Percentiles rank a stretch among this genome's conserved stretches.
These are phyloP conservation scores for Larimichthys polyactis DNA, from an alignment of 2,113 vertebrate species.

Conservation along the genomic window DNA sequence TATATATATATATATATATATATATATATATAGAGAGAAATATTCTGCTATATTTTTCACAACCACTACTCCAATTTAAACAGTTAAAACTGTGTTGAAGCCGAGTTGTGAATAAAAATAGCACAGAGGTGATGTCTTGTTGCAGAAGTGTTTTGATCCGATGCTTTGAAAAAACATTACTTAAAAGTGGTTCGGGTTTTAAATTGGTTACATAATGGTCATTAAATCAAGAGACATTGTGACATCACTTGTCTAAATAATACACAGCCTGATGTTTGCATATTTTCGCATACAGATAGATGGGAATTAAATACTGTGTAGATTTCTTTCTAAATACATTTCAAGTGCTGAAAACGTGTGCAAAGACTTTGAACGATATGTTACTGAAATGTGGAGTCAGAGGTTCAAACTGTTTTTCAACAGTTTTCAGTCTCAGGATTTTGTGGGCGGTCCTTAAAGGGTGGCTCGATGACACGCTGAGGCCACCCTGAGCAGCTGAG, in stretches of 20 bases:
- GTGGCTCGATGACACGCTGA: no score
- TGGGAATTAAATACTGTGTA: background rate
- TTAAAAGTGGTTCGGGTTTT: background rate
- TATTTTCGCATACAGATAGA: background rate
- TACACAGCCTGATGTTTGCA: background rate
- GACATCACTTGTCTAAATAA: background rate
- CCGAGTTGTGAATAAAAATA: slow-evolving; percentile 55
- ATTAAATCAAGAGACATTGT: background rate
- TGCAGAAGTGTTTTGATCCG: slow-evolving; percentile 31
- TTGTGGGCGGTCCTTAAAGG: no score
- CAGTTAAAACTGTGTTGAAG: slow-evolving; percentile 33
- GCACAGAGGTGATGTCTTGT: slow-evolving; percentile 47
- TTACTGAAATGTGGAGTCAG: no score
- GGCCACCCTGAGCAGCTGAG: no score
- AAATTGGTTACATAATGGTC: background rate
- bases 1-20: no score
- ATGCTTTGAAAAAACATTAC: slow-evolving; percentile 25
- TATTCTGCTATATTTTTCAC: slow-evolving; percentile 23
- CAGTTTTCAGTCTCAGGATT: no score
- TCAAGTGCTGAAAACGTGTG: no score
- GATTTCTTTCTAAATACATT: no score
- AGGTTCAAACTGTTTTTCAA: no score
- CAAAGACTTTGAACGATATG: no score
- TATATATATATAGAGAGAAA: background rate
- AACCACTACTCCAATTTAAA: slow-evolving; percentile 24